Conservation (phyloP, 2,888 invertebrate genomes). For the Acanthacorydalis orientalis region DNA sequence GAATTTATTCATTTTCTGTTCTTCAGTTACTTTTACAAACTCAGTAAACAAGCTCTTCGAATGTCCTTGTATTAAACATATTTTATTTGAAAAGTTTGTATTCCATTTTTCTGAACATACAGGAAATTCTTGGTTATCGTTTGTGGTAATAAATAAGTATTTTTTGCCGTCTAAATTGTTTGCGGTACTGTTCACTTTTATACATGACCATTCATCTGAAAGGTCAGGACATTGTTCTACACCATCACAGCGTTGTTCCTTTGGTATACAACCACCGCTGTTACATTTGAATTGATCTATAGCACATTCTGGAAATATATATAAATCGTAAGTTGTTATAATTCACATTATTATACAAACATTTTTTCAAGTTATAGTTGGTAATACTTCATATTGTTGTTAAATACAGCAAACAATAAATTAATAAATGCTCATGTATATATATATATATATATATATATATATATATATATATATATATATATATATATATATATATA, state of each 20-base stretch:
- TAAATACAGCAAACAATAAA: too few species aligned
- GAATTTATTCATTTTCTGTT: slow-evolving; percentile 8
- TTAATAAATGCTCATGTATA: too few species aligned
- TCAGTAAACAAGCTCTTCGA: slow-evolving; percentile 23
- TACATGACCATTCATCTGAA: slow-evolving; percentile 45
- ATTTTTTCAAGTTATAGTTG: too few species aligned
- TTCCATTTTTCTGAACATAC: slow-evolving; percentile 38
- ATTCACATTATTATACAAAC: too few species aligned
- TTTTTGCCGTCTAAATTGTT: background rate
- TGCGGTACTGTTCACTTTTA: slow-evolving; percentile 13
- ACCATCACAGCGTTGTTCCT: slow-evolving; percentile 36
- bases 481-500: background rate
- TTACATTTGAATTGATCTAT: slow-evolving; percentile 36
- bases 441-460: too few species aligned
- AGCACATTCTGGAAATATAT: slow-evolving; percentile 29
- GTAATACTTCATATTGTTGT: too few species aligned
- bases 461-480: too few species aligned
- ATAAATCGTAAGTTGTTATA: too few species aligned
- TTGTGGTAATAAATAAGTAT: slow-evolving; percentile 12
- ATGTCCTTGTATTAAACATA: slow-evolving; percentile 37
- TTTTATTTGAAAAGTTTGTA: slow-evolving; percentile 30
- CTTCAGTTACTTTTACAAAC: slow-evolving; percentile 15
- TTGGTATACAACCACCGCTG: slow-evolving; percentile 37
- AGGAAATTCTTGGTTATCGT: slow-evolving; percentile 22
- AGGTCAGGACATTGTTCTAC: slow-evolving; percentile 39